Base-by-base conservation (phyloP, 2,888 invertebrate genomes). In the Nudaria mundana region DNA sequence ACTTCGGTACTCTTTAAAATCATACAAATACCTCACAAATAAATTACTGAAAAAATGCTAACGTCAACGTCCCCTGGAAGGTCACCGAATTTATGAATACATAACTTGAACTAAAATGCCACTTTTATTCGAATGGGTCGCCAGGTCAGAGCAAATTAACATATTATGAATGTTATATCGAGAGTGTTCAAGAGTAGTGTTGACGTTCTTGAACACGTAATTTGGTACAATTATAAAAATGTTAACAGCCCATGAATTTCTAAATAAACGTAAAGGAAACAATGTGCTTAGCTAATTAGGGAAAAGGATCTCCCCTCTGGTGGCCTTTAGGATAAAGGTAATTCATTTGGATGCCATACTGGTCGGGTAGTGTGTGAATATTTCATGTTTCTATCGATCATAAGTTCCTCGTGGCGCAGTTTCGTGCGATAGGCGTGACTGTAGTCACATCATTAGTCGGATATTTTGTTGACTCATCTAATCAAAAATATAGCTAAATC, bases 371-470 rank as follows among this genome's bases (percentile, higher is more conserved):
- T 62, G 58, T 64, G 66, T 86, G 76, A 87, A 87, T 87, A 86
- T 86, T 87, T 87, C 76, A 87, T 87, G 82, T 50, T 70, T 56
- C 75, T 83, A 87, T 87, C 85, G 86, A 87, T 86, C 81, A 87
- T 86, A 81, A 83, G 75, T 83, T 80, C 80, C n/a, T 82, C 76
- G 76, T 67, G 63, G 66, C 62, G 64, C 53, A 61, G 54, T 48
- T 49, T 48, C 49, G 60, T 46, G 54, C 53, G 42, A 29, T 51
- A 48, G 49, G 37, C 46, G 43, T 37, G 42, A 37, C 34, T 26
- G 24, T 37, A 38, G 23, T 30, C 26, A 44, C n/a, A 15, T 37
- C 13, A 32, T 39, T 43, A 30, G n/a, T n/a, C 29, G 37, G 11
- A 29, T 7, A 30, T 1, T 15, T 7, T 20, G 8, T 2, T 11